These are phyloP conservation scores for Kryptopterus vitreolus DNA, from an alignment of 2,797 vertebrate genomes.

Conservation along the genomic window DNA sequence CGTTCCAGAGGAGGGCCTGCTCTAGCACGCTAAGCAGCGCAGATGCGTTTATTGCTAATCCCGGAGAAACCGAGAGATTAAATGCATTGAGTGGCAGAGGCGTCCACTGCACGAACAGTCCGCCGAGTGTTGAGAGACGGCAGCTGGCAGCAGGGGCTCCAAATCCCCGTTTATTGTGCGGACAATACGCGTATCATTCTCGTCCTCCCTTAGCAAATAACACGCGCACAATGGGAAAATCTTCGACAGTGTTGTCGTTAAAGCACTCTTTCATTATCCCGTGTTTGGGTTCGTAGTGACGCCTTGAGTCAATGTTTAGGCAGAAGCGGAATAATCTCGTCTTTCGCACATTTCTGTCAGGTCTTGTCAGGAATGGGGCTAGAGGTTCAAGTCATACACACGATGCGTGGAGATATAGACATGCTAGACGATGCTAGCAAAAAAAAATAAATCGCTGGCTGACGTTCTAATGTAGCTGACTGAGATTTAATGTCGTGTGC, in stretches of 20 bases:
- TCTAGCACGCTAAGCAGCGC: conserved; percentile 67
- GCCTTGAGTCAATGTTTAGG: conserved; percentile 56
- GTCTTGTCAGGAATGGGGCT: conserved; percentile 52
- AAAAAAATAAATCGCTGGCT: neutral
- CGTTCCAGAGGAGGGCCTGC: conserved; percentile 63
- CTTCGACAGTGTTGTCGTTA: conserved; percentile 30
- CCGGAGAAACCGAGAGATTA: conserved; percentile 76
- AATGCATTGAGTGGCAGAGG: conserved; percentile 76
- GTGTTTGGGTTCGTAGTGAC: conserved; percentile 50
- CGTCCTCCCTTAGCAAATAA: conserved; percentile 54
- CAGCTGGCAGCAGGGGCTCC: conserved; percentile 65
- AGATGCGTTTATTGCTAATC: conserved; percentile 75
- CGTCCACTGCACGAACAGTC: conserved; percentile 62
- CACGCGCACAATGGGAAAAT: conserved; percentile 43
- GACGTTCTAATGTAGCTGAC: neutral
- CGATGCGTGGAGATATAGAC: conserved; percentile 30
- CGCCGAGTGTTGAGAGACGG: conserved; percentile 75
- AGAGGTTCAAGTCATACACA: conserved; percentile 36
- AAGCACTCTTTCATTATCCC: conserved; percentile 51
- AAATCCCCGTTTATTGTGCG: conserved; percentile 73
- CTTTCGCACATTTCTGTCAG: conserved; percentile 43
- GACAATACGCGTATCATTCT: conserved; percentile 43
- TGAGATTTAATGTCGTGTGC: neutral
- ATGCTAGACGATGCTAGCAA: neutral
- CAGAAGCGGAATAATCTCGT: conserved; percentile 53